Percentiles rank a stretch among this genome's conserved stretches.
phyloP scores from a whole-genome alignment of 2,888 invertebrate species.

The Meganola albula region DNA sequence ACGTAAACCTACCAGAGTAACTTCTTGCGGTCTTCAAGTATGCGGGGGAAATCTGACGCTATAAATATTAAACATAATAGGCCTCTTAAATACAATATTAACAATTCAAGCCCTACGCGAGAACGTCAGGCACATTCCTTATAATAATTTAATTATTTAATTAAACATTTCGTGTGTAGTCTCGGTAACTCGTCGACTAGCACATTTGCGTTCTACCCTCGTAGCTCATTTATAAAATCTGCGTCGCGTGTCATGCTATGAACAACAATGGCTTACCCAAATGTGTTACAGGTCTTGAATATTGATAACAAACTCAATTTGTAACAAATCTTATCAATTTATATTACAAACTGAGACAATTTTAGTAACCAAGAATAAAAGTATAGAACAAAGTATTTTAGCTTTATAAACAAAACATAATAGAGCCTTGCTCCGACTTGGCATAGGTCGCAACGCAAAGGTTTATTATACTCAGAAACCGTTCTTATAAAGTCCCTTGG shows the following conservation, averaged over 20 bases:
- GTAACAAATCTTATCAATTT: neutral
- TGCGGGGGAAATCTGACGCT: slow-evolving; percentile 16
- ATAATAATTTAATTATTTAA: slow-evolving; percentile 30
- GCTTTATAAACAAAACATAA: no score
- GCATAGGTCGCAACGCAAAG: no score
- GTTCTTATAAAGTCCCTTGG: no score
- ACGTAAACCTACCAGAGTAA: no score
- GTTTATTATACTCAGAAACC: no score
- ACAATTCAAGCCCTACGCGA: slow-evolving; percentile 24
- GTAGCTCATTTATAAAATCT: slow-evolving; percentile 31
- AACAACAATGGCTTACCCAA: slow-evolving; percentile 17
- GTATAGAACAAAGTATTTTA: no score
- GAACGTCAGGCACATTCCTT: slow-evolving; percentile 20
- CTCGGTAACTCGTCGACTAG: slow-evolving; percentile 25
- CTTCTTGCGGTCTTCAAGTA: slow-evolving; percentile 2
- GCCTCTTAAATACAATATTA: slow-evolving; percentile 27
- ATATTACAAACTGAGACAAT: no score
- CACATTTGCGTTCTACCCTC: slow-evolving; percentile 28
- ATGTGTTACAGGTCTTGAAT: slow-evolving; percentile 18
- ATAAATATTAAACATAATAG: slow-evolving; percentile 24
- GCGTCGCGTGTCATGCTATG: slow-evolving; percentile 24
- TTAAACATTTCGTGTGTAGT: slow-evolving; percentile 32
- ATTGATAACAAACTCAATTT: slow-evolving; percentile 17
- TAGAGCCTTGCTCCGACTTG: no score
- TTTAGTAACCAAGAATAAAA: no score